Evolutionary conservation across 2,888 invertebrate species (phyloP).

Genomic region (Octonoba sinensis): DNA sequence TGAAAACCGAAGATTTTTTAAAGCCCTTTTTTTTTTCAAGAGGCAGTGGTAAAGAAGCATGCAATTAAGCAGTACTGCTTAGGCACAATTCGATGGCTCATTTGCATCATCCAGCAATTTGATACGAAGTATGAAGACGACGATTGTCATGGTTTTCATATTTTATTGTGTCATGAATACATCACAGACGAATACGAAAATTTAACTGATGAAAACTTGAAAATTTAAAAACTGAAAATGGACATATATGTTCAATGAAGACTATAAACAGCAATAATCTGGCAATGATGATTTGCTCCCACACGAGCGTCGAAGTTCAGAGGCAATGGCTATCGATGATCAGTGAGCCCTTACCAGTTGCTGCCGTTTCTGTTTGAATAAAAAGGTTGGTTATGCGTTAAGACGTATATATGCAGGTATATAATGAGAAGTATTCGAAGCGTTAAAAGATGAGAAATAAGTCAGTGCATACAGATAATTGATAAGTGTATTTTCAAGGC

Average conservation of each 20-base stretch:
- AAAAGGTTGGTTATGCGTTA: constrained; percentile 59
- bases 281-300: constrained; percentile 53
- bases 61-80: background rate
- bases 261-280: constrained; percentile 55
- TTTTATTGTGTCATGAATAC: constrained; percentile 63
- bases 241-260: constrained; percentile 33
- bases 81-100: constrained; percentile 31
- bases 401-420: constrained; percentile 50
- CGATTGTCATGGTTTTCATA: constrained; percentile 45
- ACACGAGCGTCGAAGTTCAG: constrained; percentile 36
- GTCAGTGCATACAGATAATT: constrained; percentile 22
- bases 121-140: constrained; percentile 50
- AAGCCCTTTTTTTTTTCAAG: background rate
- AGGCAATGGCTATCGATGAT: constrained; percentile 22
- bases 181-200: constrained; percentile 41
- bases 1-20: background rate
- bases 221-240: constrained; percentile 56
- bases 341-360: constrained; percentile 48
- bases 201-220: constrained; percentile 41
- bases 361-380: constrained; percentile 63
- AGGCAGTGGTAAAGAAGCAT: constrained; percentile 6
- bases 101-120: constrained; percentile 56
- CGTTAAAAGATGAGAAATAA: constrained; percentile 31
- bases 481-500: no score
- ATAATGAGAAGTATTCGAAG: constrained; percentile 40